Conservation (phyloP, 2,113 vertebrate genomes). For the Lepisosteus oculatus region DNA sequence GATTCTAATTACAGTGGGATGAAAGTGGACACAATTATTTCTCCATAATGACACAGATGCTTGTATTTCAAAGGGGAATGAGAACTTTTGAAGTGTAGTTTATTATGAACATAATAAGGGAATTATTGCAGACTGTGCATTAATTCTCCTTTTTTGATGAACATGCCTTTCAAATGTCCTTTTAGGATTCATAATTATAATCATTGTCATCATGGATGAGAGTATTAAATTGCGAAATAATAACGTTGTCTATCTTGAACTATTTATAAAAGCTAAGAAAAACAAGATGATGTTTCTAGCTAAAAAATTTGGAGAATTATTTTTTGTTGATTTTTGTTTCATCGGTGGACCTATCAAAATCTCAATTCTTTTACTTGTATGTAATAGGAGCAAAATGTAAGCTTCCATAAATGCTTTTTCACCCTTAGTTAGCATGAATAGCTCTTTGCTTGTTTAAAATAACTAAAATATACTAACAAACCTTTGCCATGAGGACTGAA, state of each 20-base stretch:
- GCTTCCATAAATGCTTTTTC: too few relatives aligned
- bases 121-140: constrained; percentile 11
- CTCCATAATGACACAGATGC: constrained; percentile 49
- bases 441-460: too few relatives aligned
- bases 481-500: too few relatives aligned
- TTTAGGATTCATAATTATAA: background rate
- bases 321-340: too few relatives aligned
- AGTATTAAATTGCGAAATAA: background rate
- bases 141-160: background rate
- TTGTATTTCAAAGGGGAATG: constrained; percentile 46
- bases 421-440: too few relatives aligned
- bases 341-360: too few relatives aligned
- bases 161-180: background rate
- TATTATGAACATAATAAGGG: constrained; percentile 24
- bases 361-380: too few relatives aligned
- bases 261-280: background rate
- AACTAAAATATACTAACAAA: too few relatives aligned
- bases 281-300: background rate
- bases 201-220: background rate
- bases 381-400: too few relatives aligned
- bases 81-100: constrained; percentile 45
- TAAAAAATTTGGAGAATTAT: too few relatives aligned
- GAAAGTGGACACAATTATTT: constrained; percentile 59
- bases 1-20: constrained; percentile 50
- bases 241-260: background rate